A percentile compares a stretch with the other conserved stretches of the same genome.
phyloP scores from a whole-genome alignment of 2,797 vertebrate genomes.

The Betta splendens region DNA sequence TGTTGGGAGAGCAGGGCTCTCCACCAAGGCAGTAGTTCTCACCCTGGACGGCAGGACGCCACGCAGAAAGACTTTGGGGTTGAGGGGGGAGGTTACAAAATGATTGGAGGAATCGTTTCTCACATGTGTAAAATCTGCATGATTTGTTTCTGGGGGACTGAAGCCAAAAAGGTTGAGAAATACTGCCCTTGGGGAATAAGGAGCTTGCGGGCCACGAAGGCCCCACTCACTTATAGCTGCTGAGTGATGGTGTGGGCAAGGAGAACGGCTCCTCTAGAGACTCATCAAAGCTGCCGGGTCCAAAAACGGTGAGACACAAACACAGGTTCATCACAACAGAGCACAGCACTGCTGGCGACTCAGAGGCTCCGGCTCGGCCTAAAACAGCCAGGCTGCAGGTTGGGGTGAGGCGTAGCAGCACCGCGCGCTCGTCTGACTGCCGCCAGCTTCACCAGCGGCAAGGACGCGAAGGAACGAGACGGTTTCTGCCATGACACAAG shows the following conservation, averaged over 20 bases:
- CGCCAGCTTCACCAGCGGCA: slow-evolving; percentile 30
- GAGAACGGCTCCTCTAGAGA: slow-evolving; percentile 80
- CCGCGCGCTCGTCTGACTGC: slow-evolving; percentile 15
- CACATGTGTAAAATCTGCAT: neutral
- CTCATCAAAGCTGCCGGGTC: slow-evolving; percentile 83
- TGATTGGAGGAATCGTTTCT: neutral
- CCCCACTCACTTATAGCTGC: slow-evolving; percentile 86
- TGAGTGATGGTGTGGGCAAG: slow-evolving; percentile 77
- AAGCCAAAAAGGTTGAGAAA: slow-evolving; percentile 60
- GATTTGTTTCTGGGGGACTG: slow-evolving; percentile 9
- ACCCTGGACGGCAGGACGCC: slow-evolving; percentile 28
- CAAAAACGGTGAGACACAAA: slow-evolving; percentile 75
- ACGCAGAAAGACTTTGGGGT: neutral
- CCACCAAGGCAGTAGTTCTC: slow-evolving; percentile 62
- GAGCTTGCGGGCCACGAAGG: slow-evolving; percentile 53
- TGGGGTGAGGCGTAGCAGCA: too few species aligned
- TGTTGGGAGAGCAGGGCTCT: slow-evolving; percentile 57
- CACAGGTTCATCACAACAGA: slow-evolving; percentile 61
- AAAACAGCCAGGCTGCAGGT: too few species aligned
- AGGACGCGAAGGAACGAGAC: slow-evolving; percentile 44
- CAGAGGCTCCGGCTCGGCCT: too few species aligned
- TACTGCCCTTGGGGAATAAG: slow-evolving; percentile 52
- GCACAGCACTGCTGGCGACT: slow-evolving; percentile 7
- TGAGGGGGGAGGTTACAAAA: too few species aligned
- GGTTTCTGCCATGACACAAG: slow-evolving; percentile 23